phyloP scores from a whole-genome alignment of 2,797 vertebrate species.

The Gadopsis marmoratus region DNA sequence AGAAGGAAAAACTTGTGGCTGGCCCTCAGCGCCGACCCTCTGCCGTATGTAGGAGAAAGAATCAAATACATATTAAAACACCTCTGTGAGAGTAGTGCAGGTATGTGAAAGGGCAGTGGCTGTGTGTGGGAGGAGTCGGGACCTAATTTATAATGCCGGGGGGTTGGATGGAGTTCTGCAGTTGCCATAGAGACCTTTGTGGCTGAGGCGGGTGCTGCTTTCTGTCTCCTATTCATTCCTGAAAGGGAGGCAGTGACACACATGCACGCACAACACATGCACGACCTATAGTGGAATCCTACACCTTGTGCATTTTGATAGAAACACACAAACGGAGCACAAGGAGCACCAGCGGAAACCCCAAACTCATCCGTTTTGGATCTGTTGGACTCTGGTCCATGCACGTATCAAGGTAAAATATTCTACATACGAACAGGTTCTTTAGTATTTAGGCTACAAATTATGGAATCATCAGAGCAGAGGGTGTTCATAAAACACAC shows the following conservation, averaged over 20 bases:
- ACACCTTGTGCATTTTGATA: slow-evolving; percentile 40
- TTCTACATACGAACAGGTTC: not conserved
- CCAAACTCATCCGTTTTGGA: slow-evolving; percentile 21
- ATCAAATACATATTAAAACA: slow-evolving; percentile 3
- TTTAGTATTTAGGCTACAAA: not conserved
- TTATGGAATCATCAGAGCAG: not conserved
- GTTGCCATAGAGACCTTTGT: slow-evolving; percentile 80
- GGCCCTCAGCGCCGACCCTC: not conserved
- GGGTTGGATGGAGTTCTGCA: slow-evolving; percentile 33
- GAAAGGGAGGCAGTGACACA: slow-evolving; percentile 39
- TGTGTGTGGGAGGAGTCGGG: slow-evolving; percentile 60
- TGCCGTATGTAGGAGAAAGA: not conserved
- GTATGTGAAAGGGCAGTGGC: slow-evolving; percentile 50
- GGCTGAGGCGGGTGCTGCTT: slow-evolving; percentile 42
- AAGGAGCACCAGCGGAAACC: slow-evolving; percentile 15
- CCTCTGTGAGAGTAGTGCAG: slow-evolving; percentile 32
- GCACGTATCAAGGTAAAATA: slow-evolving; percentile 49
- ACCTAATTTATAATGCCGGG: slow-evolving; percentile 51
- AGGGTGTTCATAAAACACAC: not conserved
- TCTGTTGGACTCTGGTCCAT: slow-evolving; percentile 14
- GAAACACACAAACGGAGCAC: not conserved
- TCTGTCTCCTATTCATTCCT: slow-evolving; percentile 48
- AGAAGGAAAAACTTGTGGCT: not conserved
- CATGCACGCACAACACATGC: slow-evolving; percentile 22
- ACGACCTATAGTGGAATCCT: slow-evolving; percentile 42